Percentiles rank a stretch among this genome's conserved stretches.
Evolutionary conservation across 2,797 vertebrate species (phyloP).

Genomic region (Artibeus lituratus): DNA sequence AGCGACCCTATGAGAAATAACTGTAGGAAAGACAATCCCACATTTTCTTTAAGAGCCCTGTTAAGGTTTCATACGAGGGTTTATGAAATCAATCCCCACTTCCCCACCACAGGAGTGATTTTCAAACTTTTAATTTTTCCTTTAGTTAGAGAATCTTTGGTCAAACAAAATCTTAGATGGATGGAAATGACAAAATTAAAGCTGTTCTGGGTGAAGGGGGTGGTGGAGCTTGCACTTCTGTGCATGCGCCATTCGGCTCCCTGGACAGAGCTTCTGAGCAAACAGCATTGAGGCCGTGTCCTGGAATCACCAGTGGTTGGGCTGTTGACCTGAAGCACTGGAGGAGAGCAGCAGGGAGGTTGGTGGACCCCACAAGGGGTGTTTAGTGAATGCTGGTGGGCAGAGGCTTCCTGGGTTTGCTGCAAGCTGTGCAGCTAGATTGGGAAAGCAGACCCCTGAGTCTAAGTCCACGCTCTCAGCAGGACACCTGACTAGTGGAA

Average conservation of each 20-base stretch:
- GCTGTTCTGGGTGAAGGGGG: not conserved
- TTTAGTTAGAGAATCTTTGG: not conserved
- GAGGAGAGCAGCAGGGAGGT: not conserved
- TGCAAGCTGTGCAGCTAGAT: not conserved
- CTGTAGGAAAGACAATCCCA: not conserved
- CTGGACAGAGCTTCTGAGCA: not conserved
- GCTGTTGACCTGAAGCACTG: not conserved
- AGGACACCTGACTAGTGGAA: accelerated
- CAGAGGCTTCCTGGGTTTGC: not conserved
- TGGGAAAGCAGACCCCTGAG: accelerated
- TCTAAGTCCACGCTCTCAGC: not conserved
- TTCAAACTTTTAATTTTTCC: not conserved
- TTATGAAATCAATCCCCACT: not conserved
- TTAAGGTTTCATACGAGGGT: not conserved
- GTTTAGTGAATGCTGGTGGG: not conserved
- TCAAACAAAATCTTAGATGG: not conserved
- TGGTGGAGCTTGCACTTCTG: not conserved
- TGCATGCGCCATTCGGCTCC: accelerated
- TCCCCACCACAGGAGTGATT: not conserved
- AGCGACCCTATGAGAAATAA: not conserved
- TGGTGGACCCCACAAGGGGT: too few species aligned
- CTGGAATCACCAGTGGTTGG: too few species aligned
- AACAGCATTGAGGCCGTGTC: not conserved
- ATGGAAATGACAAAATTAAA: not conserved
- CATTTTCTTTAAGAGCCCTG: not conserved